Base-by-base conservation (phyloP, 2,888 invertebrate species). In the Meloe dianella region DNA sequence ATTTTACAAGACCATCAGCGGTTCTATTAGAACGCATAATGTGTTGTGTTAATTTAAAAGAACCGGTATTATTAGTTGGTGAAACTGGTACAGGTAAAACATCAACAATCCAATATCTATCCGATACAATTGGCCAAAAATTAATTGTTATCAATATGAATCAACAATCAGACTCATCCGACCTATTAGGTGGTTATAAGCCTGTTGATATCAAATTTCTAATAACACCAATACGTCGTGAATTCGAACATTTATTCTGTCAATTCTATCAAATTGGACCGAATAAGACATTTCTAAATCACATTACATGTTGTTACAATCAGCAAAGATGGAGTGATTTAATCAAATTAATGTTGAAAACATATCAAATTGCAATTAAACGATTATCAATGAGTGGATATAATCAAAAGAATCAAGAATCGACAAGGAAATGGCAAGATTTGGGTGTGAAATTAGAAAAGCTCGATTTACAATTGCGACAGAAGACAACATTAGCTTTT, bases 1-100 rank as follows among this genome's bases (percentile, higher is more conserved):
- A 93, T 0, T 93, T 94, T 77, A 97, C 96, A 0, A 88, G 93
- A 38, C 91, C 92, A 64, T 90, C 95, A 0, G 89, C 92, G 0
- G 91, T 91, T 79, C 86, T 97, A 58, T 84, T 99, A 51, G 99
- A 99, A 84, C 89, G 92, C 27, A 91, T 99, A 61, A 91, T 95
- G 22, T 92, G 93, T 69, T 94, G 95, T 79, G 90, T 98, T 0
- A 86, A 85, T 0, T 88, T 92, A 60, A 89, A 90, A 60, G 98
- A 99, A 81, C 96, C 98, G 0, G 94, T 98, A 1, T 85, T 99
- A 6, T 85, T 99, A 7, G 97, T 98, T 0, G 99, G 99, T 30
- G 99, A 99, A 85, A 99, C 99, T 0, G 99, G 99, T 58, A 97
- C 97, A 0, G 99, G 99, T 0, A 99, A 99, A 86, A 99, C 99